phyloP scores from a whole-genome alignment of 2,797 vertebrate genomes.

The Scyliorhinus canicula region DNA sequence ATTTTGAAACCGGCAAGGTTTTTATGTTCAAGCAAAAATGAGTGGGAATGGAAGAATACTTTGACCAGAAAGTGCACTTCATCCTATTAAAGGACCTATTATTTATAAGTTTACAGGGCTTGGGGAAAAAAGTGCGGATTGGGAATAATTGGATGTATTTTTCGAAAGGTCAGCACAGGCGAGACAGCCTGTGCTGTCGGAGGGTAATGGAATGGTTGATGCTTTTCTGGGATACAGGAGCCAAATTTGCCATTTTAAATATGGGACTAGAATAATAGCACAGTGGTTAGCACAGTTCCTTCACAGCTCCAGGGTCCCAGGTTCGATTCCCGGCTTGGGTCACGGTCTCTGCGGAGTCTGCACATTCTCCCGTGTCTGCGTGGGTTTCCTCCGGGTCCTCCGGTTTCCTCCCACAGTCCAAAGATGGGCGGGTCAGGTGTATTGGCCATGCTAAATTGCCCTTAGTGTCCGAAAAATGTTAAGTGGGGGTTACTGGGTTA shows the following conservation, averaged over 20 bases:
- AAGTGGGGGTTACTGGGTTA: too few species aligned
- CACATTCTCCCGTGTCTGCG: too few species aligned
- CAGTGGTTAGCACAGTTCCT: too few species aligned
- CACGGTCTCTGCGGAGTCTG: too few species aligned
- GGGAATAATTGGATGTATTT: background rate
- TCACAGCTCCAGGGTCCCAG: too few species aligned
- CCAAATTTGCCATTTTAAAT: background rate
- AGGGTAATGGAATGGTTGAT: too few species aligned
- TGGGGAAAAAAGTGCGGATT: background rate
- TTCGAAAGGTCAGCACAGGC: background rate
- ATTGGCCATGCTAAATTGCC: too few species aligned
- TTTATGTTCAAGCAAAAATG: background rate
- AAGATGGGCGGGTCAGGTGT: too few species aligned
- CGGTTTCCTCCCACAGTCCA: too few species aligned
- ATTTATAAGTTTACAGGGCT: background rate
- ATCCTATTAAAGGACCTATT: background rate
- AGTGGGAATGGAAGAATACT: background rate
- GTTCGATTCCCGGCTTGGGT: too few species aligned
- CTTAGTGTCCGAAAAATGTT: too few species aligned
- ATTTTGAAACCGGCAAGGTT: background rate
- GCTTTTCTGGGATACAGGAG: background rate
- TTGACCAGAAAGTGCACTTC: background rate
- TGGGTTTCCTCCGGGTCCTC: too few species aligned
- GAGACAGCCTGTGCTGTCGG: background rate
- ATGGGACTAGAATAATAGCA: background rate